Evolutionary conservation across 2,888 invertebrate genomes (phyloP).

Genomic region (Ischnus inquisitorius): DNA sequence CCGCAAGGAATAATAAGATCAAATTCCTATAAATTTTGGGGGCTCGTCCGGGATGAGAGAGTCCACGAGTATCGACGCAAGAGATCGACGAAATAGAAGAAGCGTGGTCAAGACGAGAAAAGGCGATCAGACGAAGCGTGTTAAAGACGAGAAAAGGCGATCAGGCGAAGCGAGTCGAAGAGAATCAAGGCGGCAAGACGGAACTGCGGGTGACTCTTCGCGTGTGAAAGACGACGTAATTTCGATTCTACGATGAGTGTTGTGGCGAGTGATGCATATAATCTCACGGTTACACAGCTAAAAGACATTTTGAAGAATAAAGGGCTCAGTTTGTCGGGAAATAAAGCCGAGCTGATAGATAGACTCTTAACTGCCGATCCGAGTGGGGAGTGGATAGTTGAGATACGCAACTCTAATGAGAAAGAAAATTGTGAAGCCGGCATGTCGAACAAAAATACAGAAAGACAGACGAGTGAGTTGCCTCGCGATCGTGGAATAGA

Average conservation of each 20-base stretch:
- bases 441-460: not conserved
- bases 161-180: slow-evolving; percentile 19
- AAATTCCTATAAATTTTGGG: slow-evolving; percentile 26
- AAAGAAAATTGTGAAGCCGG: not conserved
- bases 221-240: not conserved
- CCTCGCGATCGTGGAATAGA: not conserved
- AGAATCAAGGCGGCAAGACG: not conserved
- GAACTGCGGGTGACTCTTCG: slow-evolving; percentile 5
- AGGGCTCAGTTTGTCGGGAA: slow-evolving; percentile 17
- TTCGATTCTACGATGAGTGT: slow-evolving; percentile 19
- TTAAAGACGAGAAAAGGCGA: slow-evolving; percentile 17
- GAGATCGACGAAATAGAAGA: too few relatives aligned
- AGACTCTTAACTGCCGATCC: slow-evolving; percentile 10
- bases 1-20: too few relatives aligned
- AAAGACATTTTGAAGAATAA: slow-evolving; percentile 12
- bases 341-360: slow-evolving; percentile 12
- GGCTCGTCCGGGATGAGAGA: slow-evolving; percentile 39
- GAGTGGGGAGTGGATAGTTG: not conserved
- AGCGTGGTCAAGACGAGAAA: too few relatives aligned
- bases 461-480: not conserved
- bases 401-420: not conserved
- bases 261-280: not conserved
- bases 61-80: slow-evolving; percentile 11
- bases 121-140: slow-evolving; percentile 26
- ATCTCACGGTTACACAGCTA: slow-evolving; percentile 2